A percentile compares a stretch with the other conserved stretches of the same genome.
phyloP scores from a whole-genome alignment of 2,888 invertebrate genomes.

The Teleogryllus oceanicus region DNA sequence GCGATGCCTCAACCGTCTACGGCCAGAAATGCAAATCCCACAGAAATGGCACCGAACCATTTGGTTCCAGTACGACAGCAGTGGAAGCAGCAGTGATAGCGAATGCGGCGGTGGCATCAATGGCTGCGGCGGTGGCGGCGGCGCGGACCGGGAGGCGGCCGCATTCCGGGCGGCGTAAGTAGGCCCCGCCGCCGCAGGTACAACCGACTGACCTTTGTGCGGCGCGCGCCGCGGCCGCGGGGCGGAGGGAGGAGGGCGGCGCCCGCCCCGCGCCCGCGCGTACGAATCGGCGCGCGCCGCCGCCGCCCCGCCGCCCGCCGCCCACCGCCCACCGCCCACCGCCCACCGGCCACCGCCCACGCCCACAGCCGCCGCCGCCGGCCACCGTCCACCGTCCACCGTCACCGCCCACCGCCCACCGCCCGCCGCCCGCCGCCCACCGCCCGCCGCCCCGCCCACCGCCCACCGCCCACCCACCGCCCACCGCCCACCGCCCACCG shows the following conservation, averaged over 20 bases:
- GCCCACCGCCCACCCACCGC: no score
- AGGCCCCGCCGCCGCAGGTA: not conserved
- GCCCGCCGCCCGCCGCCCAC: no score
- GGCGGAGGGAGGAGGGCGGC: not conserved
- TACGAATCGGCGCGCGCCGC: no score
- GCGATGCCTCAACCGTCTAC: not conserved
- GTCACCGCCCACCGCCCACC: no score
- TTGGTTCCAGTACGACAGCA: not conserved
- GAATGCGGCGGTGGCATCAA: not conserved
- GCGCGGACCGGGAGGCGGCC: not conserved
- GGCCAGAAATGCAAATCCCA: not conserved
- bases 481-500: no score
- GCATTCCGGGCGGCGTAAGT: constrained; percentile 18
- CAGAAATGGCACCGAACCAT: not conserved
- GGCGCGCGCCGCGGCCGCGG: not conserved
- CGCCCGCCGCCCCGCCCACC: no score
- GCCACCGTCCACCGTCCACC: no score
- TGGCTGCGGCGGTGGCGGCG: not conserved
- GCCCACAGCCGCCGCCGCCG: no score
- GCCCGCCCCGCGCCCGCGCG: no score
- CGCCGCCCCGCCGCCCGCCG: no score
- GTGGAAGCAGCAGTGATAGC: not conserved
- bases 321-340: no score
- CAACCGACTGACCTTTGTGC: constrained; percentile 18
- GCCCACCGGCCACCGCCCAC: no score